Evolutionary conservation across 2,888 invertebrate species (phyloP), one percentile per base, ranked within the genome.

Genomic region (Melanophora roralis): DNA sequence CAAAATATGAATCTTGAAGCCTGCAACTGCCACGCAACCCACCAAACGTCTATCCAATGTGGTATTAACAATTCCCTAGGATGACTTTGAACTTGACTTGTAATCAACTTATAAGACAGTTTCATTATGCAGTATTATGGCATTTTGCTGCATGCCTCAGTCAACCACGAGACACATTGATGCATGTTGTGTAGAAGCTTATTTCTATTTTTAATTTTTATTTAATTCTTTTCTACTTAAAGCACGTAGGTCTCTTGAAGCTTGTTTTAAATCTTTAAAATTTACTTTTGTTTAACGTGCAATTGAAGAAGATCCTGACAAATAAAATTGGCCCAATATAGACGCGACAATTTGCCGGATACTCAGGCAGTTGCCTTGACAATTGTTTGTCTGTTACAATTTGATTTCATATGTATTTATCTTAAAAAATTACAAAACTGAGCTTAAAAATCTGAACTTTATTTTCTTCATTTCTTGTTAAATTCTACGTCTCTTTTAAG

Each of bases 61-160:
- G n/a, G n/a, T 21, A 16, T 19, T 49, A 74, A 27, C 32, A 68
- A 19, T 69, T 55, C 23, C 51, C 55, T 64, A 32, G 55, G 65
- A 64, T 14, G 81, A 68, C 69, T 77, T 81, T 81, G 81, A 81
- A 78, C 81, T 64, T 81, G 80, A 68, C 73, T 79, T 72, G 12
- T 68, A 49, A 64, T 38, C 73, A 43, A 68, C 49, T 73, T 49
- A 55, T 51, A 45, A 73, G 57, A 73, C 57, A 68, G 40, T 73
- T 73, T 69, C 60, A 38, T 72, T 71, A 77, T 60, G 51, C 51
- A 38, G 12, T n/a, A 40, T 60, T 27, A 47, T 71, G 60, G 40
- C 27, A 51, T 19, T 45, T 47, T 57, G 11, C 40, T 34, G 40
- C 51, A 51, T 47, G 57, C 47, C 23, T 23, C 16, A 43, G 16